A percentile compares a stretch with the other conserved stretches of the same genome.
phyloP scores from a whole-genome alignment of 2,113 vertebrate species.

The Sylvia atricapilla region DNA sequence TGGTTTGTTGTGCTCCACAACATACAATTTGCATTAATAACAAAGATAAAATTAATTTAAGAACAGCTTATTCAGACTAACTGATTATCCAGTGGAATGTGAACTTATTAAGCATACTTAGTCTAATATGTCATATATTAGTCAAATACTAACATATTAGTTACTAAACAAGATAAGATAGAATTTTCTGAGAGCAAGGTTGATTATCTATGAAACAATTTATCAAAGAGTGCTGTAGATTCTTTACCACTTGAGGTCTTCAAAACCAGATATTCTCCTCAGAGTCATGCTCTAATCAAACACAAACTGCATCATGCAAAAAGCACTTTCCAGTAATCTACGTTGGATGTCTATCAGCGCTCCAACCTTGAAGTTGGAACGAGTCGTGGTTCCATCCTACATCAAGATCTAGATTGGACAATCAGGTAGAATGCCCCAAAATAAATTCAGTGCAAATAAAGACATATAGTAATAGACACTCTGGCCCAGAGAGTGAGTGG shows the following conservation, averaged over 20 bases:
- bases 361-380: no score
- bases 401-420: not conserved
- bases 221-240: not conserved
- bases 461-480: not conserved
- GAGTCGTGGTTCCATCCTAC: not conserved
- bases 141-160: not conserved
- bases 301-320: not conserved
- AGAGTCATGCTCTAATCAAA: not conserved
- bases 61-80: not conserved
- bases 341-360: not conserved
- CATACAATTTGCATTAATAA: not conserved
- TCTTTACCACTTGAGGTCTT: not conserved
- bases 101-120: not conserved
- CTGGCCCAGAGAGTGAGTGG: not conserved
- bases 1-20: not conserved
- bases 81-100: not conserved
- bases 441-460: not conserved
- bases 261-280: not conserved
- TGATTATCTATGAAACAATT: not conserved
- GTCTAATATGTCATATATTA: not conserved
- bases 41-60: not conserved
- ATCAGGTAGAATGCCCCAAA: not conserved
- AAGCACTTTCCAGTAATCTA: not conserved
- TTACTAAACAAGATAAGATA: not conserved
- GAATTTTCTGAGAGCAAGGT: not conserved